These are phyloP conservation scores for Bombylius major DNA, from an alignment of 2,888 invertebrate species.

Conservation along the genomic window DNA sequence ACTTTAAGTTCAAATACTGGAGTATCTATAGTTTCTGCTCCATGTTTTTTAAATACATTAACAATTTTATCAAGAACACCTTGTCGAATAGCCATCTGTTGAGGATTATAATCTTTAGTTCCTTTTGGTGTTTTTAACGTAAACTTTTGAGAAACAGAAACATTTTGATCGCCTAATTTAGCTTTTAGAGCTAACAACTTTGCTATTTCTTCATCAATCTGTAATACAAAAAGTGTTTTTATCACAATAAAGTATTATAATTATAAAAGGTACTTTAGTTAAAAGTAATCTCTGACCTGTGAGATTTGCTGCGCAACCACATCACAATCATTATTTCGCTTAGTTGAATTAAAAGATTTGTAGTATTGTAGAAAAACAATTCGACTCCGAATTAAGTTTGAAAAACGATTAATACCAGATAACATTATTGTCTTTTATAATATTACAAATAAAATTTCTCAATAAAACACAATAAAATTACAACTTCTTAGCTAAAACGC, in stretches of 20 bases:
- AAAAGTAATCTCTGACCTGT: slow-evolving; percentile 26
- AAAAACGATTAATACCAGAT: slow-evolving; percentile 29
- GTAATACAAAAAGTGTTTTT: slow-evolving; percentile 24
- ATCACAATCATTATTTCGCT: slow-evolving; percentile 25
- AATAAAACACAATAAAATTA: not conserved
- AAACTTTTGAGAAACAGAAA: slow-evolving; percentile 56
- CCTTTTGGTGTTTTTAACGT: slow-evolving; percentile 85
- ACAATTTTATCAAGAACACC: slow-evolving; percentile 76
- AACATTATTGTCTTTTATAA: slow-evolving; percentile 24
- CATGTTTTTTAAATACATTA: slow-evolving; percentile 86
- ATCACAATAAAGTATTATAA: not conserved
- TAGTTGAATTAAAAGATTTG: slow-evolving; percentile 5
- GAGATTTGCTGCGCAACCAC: slow-evolving; percentile 27
- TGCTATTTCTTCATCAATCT: slow-evolving; percentile 78
- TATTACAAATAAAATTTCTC: not conserved
- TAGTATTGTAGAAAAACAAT: not conserved
- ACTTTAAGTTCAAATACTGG: slow-evolving; percentile 96
- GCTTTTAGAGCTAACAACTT: slow-evolving; percentile 71
- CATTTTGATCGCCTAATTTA: slow-evolving; percentile 49
- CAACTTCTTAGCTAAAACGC: not conserved
- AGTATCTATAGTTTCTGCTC: slow-evolving; percentile 96
- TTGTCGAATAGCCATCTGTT: slow-evolving; percentile 88
- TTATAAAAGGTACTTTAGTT: not conserved
- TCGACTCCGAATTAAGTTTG: slow-evolving; percentile 10
- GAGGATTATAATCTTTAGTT: slow-evolving; percentile 87